Evolutionary conservation across 37 sponge, comb jelly and placozoan genomes (phyloP), one percentile per base, ranked within the genome.

Genomic region (Ephydatia muelleri): DNA sequence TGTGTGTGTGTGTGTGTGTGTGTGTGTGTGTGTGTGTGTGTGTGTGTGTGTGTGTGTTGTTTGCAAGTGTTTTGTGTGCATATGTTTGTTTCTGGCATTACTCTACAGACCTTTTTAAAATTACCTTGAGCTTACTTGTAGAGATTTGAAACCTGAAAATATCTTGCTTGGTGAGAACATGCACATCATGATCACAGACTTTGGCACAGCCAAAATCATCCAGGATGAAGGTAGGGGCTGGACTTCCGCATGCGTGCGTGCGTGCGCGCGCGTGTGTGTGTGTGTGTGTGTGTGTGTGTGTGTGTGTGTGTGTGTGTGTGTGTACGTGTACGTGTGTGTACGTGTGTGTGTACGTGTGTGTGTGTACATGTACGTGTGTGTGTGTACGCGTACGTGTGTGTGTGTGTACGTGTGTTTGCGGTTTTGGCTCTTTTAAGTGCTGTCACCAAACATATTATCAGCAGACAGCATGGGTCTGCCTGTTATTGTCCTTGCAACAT

Each of bases 121-220:
- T 65, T 19, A 65, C 19, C 22, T 65, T 19, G 32, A 37, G 29
- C 65, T 83, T 25, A 31, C 13, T 38, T 84, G 21, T 65, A 93
- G 97, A 57, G 98, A 97, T 72, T 82, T 97, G 66, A 97, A 97
- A 72, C 98, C 98, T 31, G 98, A 97, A 86, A 97, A 97, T 77
- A 93, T 97, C 37, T 94, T 97, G 28, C 90, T 97, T 33, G 90
- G 84, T 32, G 88, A 93, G 31, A 67, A 84, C 65, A 93, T 93
- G 94, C 98, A 97, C 87, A 95, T 97, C 66, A 78, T 85, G 68
- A 91, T 97, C 67, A 95, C 98, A 28, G 98, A 97, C 80, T 97
- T 97, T 87, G 98, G 98, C 27, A 93, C 98, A 31, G 98, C 98
- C 16, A 94, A 94, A 43, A 68, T 95, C 8, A 69, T 97, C 12